Evolutionary conservation across 1,140 invertebrate species (phyloP).

Genomic region (Caenorhabditis inopinata): DNA sequence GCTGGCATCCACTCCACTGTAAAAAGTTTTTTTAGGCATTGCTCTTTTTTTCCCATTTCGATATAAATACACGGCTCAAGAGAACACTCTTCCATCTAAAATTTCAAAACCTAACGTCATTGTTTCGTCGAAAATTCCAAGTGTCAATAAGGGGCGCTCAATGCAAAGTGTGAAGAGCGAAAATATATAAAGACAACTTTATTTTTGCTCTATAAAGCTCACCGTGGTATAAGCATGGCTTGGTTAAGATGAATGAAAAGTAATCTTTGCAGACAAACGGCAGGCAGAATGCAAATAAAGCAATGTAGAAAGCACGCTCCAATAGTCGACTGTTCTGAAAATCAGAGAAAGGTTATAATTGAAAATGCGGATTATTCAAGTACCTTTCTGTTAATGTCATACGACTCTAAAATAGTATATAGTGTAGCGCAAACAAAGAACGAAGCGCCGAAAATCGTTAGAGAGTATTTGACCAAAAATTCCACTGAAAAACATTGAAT

Average conservation of each 20-base stretch:
- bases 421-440: neutral
- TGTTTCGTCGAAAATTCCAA: neutral
- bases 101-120: neutral
- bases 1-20: neutral
- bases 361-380: neutral
- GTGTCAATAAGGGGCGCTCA: neutral
- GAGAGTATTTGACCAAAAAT: neutral
- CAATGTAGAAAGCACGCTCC: constrained; percentile 9
- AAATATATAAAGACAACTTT: neutral
- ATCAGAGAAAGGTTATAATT: neutral
- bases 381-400: neutral
- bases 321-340: neutral
- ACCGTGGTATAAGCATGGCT: neutral
- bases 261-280: constrained; percentile 7
- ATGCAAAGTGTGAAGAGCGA: neutral
- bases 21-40: neutral
- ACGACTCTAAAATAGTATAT: neutral
- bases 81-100: neutral
- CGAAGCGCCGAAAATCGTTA: neutral
- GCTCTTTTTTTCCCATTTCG: neutral
- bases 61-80: neutral
- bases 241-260: neutral
- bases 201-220: neutral
- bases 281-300: neutral
- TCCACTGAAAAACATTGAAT: neutral